A percentile compares a stretch with the other conserved stretches of the same genome.
phyloP scores from a whole-genome alignment of 2,888 invertebrate genomes.

The Opisthograptis luteolata region DNA sequence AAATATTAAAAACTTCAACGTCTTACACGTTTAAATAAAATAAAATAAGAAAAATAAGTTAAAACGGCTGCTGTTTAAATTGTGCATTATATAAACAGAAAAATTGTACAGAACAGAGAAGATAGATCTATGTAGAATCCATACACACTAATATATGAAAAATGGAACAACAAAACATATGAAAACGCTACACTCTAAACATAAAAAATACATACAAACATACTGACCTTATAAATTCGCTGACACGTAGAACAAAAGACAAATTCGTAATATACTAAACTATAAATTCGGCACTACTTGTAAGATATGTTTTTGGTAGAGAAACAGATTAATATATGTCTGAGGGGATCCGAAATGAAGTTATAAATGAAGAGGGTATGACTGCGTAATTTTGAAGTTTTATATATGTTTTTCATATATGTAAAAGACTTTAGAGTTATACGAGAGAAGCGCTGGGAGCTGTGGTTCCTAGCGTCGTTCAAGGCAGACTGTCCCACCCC shows the following conservation, averaged over 20 bases:
- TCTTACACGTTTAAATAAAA: no score
- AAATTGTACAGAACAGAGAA: background rate
- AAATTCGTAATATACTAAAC: constrained; percentile 16
- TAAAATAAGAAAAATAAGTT: no score
- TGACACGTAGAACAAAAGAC: constrained; percentile 32
- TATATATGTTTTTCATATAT: constrained; percentile 77
- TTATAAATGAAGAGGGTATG: constrained; percentile 48
- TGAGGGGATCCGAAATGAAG: constrained; percentile 61
- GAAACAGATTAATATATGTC: constrained; percentile 72
- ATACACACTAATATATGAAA: constrained; percentile 6
- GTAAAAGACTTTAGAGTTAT: constrained; percentile 42
- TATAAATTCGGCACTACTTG: constrained; percentile 62
- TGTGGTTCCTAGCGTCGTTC: constrained; percentile 44
- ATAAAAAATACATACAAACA: constrained; percentile 14
- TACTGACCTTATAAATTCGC: constrained; percentile 36
- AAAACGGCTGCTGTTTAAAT: constrained; percentile 8
- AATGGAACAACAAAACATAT: constrained; percentile 19
- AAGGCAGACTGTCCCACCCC: constrained; percentile 63
- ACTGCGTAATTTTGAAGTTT: constrained; percentile 50
- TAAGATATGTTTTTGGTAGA: constrained; percentile 80
- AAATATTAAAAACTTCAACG: no score
- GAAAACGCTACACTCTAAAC: constrained; percentile 21
- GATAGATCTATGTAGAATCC: constrained; percentile 2
- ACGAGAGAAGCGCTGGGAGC: constrained; percentile 43
- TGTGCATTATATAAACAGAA: background rate